Evolutionary conservation across 1,140 invertebrate species (phyloP).

Genomic region (Temnothorax curvispinosus): DNA sequence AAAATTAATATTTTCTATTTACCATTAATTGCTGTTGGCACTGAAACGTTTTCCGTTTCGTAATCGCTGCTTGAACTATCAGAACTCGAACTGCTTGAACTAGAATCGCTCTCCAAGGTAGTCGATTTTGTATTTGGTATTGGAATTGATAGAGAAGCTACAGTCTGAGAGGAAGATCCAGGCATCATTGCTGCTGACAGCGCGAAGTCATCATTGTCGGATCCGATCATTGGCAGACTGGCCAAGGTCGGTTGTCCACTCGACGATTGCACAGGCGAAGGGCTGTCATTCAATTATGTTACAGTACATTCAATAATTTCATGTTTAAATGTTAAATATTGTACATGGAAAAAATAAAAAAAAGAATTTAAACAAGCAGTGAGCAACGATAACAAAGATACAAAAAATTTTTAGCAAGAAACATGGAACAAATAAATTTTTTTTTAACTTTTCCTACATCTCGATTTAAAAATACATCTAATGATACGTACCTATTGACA

Average conservation of each 20-base stretch:
- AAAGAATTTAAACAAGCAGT: constrained; percentile 41
- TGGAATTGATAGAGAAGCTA: constrained; percentile 64
- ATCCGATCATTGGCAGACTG: constrained; percentile 91
- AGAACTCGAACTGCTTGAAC: constrained; percentile 81
- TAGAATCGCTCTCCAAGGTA: constrained; percentile 78
- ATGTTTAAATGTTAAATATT: neutral
- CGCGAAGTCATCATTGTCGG: constrained; percentile 87
- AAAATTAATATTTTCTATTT: constrained; percentile 47
- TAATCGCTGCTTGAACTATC: constrained; percentile 83
- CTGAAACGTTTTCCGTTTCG: constrained; percentile 75
- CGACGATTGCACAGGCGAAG: constrained; percentile 85
- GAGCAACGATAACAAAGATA: neutral
- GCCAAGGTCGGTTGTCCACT: constrained; percentile 88
- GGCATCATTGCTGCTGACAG: constrained; percentile 68
- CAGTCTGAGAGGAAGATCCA: constrained; percentile 58
- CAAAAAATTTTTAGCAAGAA: neutral
- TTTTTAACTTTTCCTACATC: neutral
- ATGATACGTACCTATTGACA: constrained; percentile 79
- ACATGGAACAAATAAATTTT: neutral
- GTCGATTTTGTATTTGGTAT: constrained; percentile 31
- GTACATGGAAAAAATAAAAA: neutral
- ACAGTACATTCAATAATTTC: neutral
- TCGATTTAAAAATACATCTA: neutral
- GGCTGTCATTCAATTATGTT: constrained; percentile 78
- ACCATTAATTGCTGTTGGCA: constrained; percentile 74